phyloP scores from a whole-genome alignment of 2,113 vertebrate genomes.

The Lonchura striata region DNA sequence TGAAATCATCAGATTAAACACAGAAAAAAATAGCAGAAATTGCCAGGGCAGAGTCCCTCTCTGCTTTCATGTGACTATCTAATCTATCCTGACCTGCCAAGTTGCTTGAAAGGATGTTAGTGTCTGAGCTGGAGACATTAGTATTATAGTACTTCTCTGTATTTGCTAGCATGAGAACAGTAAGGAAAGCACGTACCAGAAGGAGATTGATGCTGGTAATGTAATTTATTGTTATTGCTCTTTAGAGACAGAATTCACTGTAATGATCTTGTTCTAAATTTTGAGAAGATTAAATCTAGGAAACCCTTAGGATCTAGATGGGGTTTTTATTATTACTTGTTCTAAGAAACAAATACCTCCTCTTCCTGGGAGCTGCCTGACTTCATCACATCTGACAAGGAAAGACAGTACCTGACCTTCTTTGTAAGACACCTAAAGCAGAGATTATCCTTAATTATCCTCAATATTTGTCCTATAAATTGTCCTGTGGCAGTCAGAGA shows the following conservation, averaged over 20 bases:
- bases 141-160: not conserved
- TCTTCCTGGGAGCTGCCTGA: not conserved
- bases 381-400: not conserved
- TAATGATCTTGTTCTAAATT: not conserved
- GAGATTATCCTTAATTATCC: constrained; percentile 56
- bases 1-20: constrained; percentile 33
- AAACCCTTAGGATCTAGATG: not conserved
- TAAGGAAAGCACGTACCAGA: not conserved
- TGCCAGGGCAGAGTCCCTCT: constrained; percentile 17
- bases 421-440: constrained; percentile 26
- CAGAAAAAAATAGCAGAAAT: constrained; percentile 16
- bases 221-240: not conserved
- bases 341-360: not conserved
- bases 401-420: constrained; percentile 16
- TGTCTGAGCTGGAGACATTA: not conserved
- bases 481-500: not conserved
- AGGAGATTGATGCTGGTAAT: not conserved
- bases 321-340: not conserved
- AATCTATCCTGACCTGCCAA: not conserved
- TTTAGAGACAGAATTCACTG: not conserved
- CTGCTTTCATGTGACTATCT: constrained; percentile 32
- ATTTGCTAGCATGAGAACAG: not conserved
- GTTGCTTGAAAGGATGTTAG: not conserved
- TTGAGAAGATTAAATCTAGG: not conserved
- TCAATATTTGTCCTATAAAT: constrained; percentile 38